Conservation (phyloP, 2,888 invertebrate species). For the Drosophila aldrichi region DNA sequence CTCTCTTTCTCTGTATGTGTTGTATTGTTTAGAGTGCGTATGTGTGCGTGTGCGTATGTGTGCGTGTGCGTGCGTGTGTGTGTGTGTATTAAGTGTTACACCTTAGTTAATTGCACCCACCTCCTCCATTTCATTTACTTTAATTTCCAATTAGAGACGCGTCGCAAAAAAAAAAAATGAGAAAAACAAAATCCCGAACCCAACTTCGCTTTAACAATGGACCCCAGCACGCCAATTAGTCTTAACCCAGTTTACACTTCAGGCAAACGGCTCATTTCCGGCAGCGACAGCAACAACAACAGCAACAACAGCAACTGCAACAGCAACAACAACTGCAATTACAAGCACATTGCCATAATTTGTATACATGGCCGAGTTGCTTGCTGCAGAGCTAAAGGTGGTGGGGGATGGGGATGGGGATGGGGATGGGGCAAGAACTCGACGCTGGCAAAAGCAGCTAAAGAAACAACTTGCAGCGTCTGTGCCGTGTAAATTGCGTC, state of each 20-base stretch:
- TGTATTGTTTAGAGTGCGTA: constrained; percentile 28
- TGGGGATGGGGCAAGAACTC: background rate
- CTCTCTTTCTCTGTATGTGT: constrained; percentile 19
- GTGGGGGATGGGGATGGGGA: background rate
- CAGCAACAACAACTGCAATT: constrained; percentile 29
- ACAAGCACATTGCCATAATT: constrained; percentile 64
- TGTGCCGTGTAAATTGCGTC: constrained; percentile 71
- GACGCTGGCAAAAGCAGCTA: constrained; percentile 16
- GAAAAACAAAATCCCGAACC: background rate
- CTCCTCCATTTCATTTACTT: constrained; percentile 39
- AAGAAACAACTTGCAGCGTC: constrained; percentile 43
- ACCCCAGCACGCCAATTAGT: constrained; percentile 75
- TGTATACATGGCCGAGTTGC: constrained; percentile 69
- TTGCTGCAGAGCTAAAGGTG: constrained; percentile 14
- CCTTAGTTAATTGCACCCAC: constrained; percentile 45
- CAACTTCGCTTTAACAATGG: constrained; percentile 53
- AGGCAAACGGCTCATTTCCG: constrained; percentile 75
- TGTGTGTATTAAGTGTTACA: constrained; percentile 34
- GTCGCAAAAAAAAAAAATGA: constrained; percentile 2
- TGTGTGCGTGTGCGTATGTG: constrained; percentile 6
- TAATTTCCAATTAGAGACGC: constrained; percentile 46
- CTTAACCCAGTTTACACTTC: constrained; percentile 82
- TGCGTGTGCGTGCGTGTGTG: constrained; percentile 8
- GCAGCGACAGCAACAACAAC: constrained; percentile 33
- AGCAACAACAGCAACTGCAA: constrained; percentile 23